Evolutionary conservation across 2,113 vertebrate species (phyloP).

Genomic region (Pantherophis guttatus): DNA sequence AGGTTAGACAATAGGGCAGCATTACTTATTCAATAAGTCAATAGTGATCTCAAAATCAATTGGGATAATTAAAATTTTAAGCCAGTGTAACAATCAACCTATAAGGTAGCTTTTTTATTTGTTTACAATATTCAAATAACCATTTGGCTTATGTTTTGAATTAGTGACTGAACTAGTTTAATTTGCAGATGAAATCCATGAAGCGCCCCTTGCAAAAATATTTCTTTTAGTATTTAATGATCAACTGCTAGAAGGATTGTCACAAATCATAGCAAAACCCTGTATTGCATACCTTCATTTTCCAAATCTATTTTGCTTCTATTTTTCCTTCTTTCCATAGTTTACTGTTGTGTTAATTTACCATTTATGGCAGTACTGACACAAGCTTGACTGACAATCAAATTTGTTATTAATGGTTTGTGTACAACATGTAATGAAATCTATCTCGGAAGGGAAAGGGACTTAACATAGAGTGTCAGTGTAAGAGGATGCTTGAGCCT

Average conservation of each 20-base stretch:
- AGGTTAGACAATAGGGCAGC: background rate
- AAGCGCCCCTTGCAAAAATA: background rate
- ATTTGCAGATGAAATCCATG: constrained; percentile 38
- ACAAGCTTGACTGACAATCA: background rate
- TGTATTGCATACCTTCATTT: background rate
- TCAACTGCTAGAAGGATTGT: background rate
- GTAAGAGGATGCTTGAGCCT: background rate
- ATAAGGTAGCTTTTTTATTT: background rate
- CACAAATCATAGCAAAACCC: background rate
- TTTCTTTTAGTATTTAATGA: background rate
- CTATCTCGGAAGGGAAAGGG: background rate
- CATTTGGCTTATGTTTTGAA: constrained; percentile 30
- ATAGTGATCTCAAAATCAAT: background rate
- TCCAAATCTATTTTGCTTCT: background rate
- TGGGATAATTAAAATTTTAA: constrained; percentile 21
- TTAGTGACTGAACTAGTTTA: constrained; percentile 15
- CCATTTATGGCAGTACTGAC: background rate
- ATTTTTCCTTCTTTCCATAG: background rate
- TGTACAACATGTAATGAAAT: background rate
- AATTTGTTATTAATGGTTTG: background rate
- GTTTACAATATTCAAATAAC: background rate
- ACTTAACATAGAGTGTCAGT: background rate
- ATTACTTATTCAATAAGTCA: background rate
- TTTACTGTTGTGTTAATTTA: background rate
- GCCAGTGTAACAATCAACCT: constrained; percentile 25